Conservation (phyloP, 2,113 vertebrate species). For the Planiliza haematocheilus region DNA sequence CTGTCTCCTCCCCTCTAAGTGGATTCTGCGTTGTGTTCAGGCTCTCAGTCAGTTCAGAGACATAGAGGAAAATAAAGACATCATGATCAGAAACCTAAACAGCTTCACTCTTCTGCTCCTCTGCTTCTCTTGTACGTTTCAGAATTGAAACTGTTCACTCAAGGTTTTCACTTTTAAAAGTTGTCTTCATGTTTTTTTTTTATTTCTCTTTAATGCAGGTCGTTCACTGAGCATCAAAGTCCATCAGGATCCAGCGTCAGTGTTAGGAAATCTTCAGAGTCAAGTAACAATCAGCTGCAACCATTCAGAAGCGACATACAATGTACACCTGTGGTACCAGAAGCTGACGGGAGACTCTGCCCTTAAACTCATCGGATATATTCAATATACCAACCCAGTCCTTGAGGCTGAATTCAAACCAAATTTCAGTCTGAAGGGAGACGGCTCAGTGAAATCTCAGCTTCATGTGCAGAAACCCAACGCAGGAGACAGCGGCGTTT, state of each 20-base stretch:
- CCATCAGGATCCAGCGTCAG: constrained; percentile 50
- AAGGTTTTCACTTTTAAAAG: background rate
- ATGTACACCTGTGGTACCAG: constrained; percentile 48
- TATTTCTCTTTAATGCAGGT: constrained; percentile 38
- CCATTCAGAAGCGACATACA: background rate
- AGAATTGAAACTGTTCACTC: background rate
- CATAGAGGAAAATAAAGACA: constrained; percentile 8
- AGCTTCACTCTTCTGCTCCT: constrained; percentile 30
- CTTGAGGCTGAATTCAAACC: background rate
- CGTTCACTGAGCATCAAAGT: constrained; percentile 29
- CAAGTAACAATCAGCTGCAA: constrained; percentile 38
- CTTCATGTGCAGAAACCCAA: constrained; percentile 10
- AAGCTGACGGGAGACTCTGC: background rate
- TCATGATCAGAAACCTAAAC: constrained; percentile 19
- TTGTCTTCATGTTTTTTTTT: background rate
- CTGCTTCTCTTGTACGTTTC: constrained; percentile 43
- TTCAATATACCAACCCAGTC: fast-evolving
- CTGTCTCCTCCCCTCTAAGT: constrained; percentile 33
- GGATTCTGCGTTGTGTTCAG: fast-evolving
- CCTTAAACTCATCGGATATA: constrained; percentile 21
- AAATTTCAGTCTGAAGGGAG: constrained; percentile 26
- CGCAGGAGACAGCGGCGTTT: constrained; percentile 55
- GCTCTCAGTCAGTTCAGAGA: constrained; percentile 19
- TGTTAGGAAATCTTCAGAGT: background rate
- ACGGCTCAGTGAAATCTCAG: constrained; percentile 30